Conservation (phyloP, 2,797 vertebrate species). For the Heterohyrax brucei region DNA sequence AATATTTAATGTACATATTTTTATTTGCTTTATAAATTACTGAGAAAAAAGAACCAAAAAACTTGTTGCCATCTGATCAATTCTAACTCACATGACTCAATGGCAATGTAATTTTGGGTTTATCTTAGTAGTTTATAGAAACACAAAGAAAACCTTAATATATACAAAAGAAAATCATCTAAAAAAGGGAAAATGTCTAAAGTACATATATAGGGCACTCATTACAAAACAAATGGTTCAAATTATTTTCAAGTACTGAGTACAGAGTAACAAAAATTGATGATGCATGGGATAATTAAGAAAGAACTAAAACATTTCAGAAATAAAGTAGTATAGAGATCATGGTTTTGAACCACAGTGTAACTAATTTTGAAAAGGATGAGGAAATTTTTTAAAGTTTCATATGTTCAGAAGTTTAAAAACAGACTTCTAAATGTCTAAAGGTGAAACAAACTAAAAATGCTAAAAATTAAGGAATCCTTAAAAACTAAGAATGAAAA, state of each 20-base stretch:
- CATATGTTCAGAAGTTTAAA: not conserved
- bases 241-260: not conserved
- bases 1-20: not conserved
- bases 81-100: too few relatives aligned
- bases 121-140: too few relatives aligned
- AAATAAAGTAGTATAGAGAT: not conserved
- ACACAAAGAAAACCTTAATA: too few relatives aligned
- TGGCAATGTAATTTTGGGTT: too few relatives aligned
- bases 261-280: not conserved
- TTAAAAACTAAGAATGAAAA: too few relatives aligned
- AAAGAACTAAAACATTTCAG: not conserved
- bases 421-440: not conserved
- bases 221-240: not conserved
- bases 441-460: not conserved
- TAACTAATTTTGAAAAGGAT: too few relatives aligned
- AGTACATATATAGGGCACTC: not conserved
- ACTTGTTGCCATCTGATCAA: too few relatives aligned
- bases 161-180: not conserved
- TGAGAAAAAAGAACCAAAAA: too few relatives aligned
- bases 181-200: not conserved
- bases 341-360: not conserved
- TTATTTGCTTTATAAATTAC: too few relatives aligned
- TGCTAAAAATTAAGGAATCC: too few relatives aligned
- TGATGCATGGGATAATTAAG: not conserved
- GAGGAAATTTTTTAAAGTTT: too few relatives aligned